Evolutionary conservation across 2,113 vertebrate genomes (phyloP), one percentile per base, ranked within the genome.

Genomic region (Corynorhinus townsendii): DNA sequence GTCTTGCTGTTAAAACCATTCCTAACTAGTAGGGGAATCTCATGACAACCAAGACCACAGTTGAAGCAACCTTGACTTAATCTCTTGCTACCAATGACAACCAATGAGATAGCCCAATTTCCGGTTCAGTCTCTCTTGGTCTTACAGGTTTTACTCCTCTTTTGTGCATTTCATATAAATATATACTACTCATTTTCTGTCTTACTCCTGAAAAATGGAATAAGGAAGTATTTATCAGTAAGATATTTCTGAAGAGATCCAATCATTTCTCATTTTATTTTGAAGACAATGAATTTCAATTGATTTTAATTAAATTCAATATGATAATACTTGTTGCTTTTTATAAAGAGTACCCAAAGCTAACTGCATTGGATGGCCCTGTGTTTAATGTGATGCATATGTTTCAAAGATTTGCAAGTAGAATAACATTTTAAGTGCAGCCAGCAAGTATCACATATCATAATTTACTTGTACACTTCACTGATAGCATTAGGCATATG

Each of bases 301-400:
- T 76, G 75, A 87, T 68, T 90, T 82, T 83, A 72, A 77, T 68
- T 84, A 69, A 85, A 89, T 92, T 87, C 71, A 72, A 6, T 49
- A 73, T 83, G 45, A 35, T n/a, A 33, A 87, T 83, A 75, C 40
- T 35, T 72, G 38, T 90, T 73, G 62, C 49, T 64, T 93, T 84
- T n/a, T 59, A 73, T 59, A 45, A 95, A 84, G 69, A 89, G 26
- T 38, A 62, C 26, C 7, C 43, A 19, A 79, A 80, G 45, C 33
- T 68, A 84, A 79, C 0, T 76, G 14, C 86, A 69, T 81, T 75
- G 9, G 11, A 88, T 22, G 17, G 7, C 52, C 30, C 4, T 66
- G 3, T 20, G 10, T 47, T 71, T 85, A 64, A 76, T 47, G 4
- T 54, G 40, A 11, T 86, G 26, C 35, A 40, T 86, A 7, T 35